Evolutionary conservation across 1,140 invertebrate genomes (phyloP).

Genomic region (Calephelis nemesis): DNA sequence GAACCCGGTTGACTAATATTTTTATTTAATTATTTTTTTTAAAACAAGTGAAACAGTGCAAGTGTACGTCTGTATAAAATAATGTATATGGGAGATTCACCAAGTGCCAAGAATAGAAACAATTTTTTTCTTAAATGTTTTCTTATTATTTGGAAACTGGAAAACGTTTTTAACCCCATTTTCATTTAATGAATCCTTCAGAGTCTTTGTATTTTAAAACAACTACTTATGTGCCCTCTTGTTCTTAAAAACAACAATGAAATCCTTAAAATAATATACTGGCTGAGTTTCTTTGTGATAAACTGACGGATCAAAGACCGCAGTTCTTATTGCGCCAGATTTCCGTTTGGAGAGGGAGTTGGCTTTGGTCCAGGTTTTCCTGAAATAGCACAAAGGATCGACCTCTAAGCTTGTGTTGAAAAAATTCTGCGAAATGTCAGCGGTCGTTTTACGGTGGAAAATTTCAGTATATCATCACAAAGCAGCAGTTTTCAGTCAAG

Average conservation of each 20-base stretch:
- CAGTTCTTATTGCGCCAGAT: conserved; percentile 55
- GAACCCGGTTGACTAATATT: no score
- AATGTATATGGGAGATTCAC: no score
- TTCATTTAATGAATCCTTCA: no score
- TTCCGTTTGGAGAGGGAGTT: conserved; percentile 46
- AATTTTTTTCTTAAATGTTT: no score
- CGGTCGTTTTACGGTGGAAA: conserved; percentile 52
- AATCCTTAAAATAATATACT: conserved; percentile 5
- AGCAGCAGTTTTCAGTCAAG: not conserved
- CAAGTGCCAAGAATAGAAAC: no score
- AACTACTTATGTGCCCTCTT: no score
- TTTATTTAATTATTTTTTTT: no score
- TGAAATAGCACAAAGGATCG: conserved; percentile 77
- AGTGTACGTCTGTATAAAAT: no score
- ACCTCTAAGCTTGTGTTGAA: conserved; percentile 55
- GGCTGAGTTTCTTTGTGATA: conserved; percentile 6
- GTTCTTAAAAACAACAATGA: not conserved
- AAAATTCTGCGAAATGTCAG: conserved; percentile 72
- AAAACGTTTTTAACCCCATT: no score
- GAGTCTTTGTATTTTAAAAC: no score
- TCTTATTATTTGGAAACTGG: no score
- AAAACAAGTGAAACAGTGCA: no score
- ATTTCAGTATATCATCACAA: conserved; percentile 56
- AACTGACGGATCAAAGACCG: conserved; percentile 51
- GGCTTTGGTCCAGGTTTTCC: conserved; percentile 65